phyloP scores from a whole-genome alignment of 2,113 vertebrate species.

The Scomber scombrus region DNA sequence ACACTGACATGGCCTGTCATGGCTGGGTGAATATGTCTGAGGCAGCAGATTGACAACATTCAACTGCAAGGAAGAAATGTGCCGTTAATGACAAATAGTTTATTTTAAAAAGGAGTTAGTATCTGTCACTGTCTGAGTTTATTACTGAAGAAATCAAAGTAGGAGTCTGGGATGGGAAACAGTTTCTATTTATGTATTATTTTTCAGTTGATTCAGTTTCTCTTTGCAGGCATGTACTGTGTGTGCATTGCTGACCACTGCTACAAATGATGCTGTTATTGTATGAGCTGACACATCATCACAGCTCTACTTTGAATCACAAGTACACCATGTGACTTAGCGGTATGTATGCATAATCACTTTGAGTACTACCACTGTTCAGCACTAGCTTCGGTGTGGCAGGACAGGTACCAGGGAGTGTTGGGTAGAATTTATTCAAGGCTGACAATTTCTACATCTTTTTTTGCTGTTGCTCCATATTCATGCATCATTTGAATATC shows the following conservation, averaged over 20 bases:
- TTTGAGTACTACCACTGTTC: conserved; percentile 2
- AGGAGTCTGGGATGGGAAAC: not conserved
- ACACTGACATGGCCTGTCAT: conserved; percentile 42
- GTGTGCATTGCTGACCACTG: conserved; percentile 1
- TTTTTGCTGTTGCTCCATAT: conserved; percentile 64
- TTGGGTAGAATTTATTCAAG: conserved; percentile 61
- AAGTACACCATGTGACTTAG: conserved; percentile 11
- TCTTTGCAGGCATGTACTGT: not conserved
- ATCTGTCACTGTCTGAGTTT: conserved; percentile 11
- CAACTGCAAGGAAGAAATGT: conserved; percentile 26
- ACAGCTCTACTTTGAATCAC: conserved; percentile 20
- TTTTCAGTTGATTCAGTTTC: conserved; percentile 19
- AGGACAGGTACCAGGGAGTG: conserved; percentile 24
- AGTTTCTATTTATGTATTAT: not conserved
- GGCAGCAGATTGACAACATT: conserved; percentile 56
- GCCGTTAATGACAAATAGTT: conserved; percentile 18
- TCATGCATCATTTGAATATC: conserved; percentile 68
- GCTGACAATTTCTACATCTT: conserved; percentile 56
- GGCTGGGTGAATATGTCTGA: conserved; percentile 32
- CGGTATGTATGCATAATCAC: conserved; percentile 10
- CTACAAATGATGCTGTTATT: conserved; percentile 13
- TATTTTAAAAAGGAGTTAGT: conserved; percentile 17
- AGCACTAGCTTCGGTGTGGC: conserved; percentile 18
- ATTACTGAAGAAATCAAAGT: conserved; percentile 25
- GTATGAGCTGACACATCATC: conserved; percentile 9